phyloP scores from a whole-genome alignment of 2,888 invertebrate species.

The Agrilus cyanescens region DNA sequence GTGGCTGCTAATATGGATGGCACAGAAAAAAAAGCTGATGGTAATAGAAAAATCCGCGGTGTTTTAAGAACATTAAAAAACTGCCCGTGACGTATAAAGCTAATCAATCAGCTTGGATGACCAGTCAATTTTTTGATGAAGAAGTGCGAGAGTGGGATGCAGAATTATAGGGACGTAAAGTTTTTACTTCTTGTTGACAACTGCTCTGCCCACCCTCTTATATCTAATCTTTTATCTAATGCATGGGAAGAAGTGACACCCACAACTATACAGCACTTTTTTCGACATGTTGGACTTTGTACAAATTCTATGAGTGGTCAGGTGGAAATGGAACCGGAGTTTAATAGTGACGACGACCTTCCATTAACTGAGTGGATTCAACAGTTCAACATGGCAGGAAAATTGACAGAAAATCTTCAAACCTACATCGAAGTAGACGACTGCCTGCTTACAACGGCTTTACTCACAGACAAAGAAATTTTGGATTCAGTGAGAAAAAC shows the following conservation, averaged over 20 bases:
- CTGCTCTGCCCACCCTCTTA: conserved; percentile 14
- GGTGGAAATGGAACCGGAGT: too few relatives aligned
- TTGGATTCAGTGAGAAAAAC: too few relatives aligned
- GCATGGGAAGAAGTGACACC: not conserved
- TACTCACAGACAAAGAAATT: too few relatives aligned
- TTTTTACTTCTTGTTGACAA: conserved; percentile 25
- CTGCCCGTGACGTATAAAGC: conserved; percentile 19
- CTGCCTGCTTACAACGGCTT: too few relatives aligned
- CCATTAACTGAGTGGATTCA: too few relatives aligned
- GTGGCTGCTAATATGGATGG: conserved; percentile 19
- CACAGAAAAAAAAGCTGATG: conserved; percentile 17
- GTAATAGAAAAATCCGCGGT: conserved; percentile 21
- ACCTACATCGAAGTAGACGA: too few relatives aligned
- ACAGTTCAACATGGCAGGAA: too few relatives aligned
- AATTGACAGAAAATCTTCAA: too few relatives aligned
- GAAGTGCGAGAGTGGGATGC: conserved; percentile 19
- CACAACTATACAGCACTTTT: not conserved
- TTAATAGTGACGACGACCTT: too few relatives aligned
- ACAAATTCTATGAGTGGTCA: too few relatives aligned
- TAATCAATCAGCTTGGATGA: conserved; percentile 29
- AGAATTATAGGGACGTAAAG: conserved; percentile 19
- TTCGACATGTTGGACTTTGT: conserved; percentile 1
- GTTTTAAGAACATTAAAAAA: conserved; percentile 18
- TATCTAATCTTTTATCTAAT: conserved; percentile 4
- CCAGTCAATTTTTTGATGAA: conserved; percentile 15